A percentile compares a stretch with the other conserved stretches of the same genome.
Conservation (phyloP, 2,888 invertebrate genomes). For the Fissipunctia ypsillon region DNA sequence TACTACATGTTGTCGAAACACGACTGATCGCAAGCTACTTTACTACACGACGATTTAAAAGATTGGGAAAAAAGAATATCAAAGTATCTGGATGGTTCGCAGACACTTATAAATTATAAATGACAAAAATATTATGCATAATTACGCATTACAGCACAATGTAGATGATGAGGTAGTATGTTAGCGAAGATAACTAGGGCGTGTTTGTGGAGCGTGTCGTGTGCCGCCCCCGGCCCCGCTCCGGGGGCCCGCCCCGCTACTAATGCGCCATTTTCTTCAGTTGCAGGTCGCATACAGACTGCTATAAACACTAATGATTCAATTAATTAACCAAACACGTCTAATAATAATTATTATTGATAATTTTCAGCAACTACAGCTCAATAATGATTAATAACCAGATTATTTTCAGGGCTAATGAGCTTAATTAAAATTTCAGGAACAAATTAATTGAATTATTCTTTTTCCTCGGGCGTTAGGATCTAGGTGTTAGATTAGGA, state of each 20-base stretch:
- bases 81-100: neutral
- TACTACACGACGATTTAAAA: neutral
- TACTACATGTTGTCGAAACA: neutral
- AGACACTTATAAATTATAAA: neutral
- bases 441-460: slow-evolving; percentile 76
- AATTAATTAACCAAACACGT: slow-evolving; percentile 74
- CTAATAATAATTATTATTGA: slow-evolving; percentile 71
- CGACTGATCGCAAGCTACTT: neutral
- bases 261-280: slow-evolving; percentile 80
- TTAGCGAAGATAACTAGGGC: neutral
- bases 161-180: neutral
- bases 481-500: slow-evolving; percentile 67
- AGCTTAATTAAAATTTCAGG: slow-evolving; percentile 85
- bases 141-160: too few species aligned
- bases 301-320: slow-evolving; percentile 69
- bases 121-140: neutral
- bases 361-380: slow-evolving; percentile 81
- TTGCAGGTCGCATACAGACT: slow-evolving; percentile 81
- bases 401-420: slow-evolving; percentile 87
- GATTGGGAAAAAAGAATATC: neutral
- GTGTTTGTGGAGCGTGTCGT: slow-evolving; percentile 49
- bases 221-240: slow-evolving; percentile 7
- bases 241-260: slow-evolving; percentile 59
- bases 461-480: slow-evolving; percentile 81
- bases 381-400: slow-evolving; percentile 74